Conservation (phyloP, 2,113 vertebrate genomes). For the crab-eating macaque (Macaca fascicularis) region DNA sequence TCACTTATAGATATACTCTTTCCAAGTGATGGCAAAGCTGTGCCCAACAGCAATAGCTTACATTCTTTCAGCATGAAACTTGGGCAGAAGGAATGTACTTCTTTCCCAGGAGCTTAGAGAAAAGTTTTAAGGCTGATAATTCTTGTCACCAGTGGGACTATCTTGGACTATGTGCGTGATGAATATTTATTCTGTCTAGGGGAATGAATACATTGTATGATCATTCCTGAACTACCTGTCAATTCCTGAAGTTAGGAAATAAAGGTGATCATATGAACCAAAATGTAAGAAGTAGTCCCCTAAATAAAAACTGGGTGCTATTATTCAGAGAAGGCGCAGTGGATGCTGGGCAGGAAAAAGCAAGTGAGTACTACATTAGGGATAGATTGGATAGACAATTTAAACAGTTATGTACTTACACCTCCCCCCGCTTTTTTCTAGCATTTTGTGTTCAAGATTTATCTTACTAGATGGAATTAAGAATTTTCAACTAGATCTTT, state of each 20-base stretch:
- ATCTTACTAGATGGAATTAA: conserved; percentile 35
- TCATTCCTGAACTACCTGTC: background rate
- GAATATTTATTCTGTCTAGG: background rate
- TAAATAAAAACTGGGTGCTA: background rate
- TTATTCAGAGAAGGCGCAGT: background rate
- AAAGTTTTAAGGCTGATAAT: background rate
- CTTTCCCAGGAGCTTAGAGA: background rate
- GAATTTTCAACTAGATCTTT: background rate
- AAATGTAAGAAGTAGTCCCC: background rate
- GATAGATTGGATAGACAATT: background rate
- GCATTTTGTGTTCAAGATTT: background rate
- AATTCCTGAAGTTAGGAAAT: background rate
- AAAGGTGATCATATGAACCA: background rate
- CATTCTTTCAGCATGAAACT: background rate
- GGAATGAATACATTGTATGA: background rate
- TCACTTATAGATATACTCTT: background rate
- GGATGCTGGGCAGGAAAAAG: background rate
- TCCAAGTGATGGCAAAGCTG: background rate
- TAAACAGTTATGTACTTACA: background rate
- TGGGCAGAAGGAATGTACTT: background rate
- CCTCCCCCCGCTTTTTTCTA: accelerated
- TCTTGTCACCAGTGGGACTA: background rate
- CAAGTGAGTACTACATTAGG: background rate
- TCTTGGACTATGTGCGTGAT: background rate
- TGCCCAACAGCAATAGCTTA: background rate